These are phyloP conservation scores for Nudaria mundana DNA, from an alignment of 2,888 invertebrate genomes.

Conservation along the genomic window DNA sequence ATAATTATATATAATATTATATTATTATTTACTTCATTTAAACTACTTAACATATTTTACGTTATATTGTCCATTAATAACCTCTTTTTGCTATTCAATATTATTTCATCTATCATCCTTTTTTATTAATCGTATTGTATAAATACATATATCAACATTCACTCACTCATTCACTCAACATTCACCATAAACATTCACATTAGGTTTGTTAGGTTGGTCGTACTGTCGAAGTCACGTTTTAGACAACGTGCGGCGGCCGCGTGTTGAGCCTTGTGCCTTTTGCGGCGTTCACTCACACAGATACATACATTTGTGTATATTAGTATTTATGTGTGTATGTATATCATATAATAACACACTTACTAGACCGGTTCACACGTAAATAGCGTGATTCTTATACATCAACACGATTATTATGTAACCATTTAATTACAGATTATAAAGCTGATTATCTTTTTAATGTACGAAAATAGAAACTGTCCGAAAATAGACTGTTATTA, in stretches of 20 bases:
- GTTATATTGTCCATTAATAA: too few relatives aligned
- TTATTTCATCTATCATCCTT: not conserved
- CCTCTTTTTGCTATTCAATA: too few relatives aligned
- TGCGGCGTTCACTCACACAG: slow-evolving; percentile 38
- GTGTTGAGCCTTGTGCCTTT: slow-evolving; percentile 57
- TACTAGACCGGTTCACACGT: slow-evolving; percentile 17
- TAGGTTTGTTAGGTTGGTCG: slow-evolving; percentile 53
- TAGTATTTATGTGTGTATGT: too few relatives aligned
- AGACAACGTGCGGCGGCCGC: slow-evolving; percentile 63
- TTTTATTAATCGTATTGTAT: not conserved
- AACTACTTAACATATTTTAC: too few relatives aligned
- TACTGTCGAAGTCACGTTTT: slow-evolving; percentile 67
- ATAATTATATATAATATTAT: not conserved
- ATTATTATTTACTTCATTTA: too few relatives aligned
- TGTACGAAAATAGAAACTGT: not conserved
- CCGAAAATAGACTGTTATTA: not conserved
- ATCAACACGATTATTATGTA: too few relatives aligned
- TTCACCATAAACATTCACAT: slow-evolving; percentile 53
- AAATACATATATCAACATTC: slow-evolving; percentile 36
- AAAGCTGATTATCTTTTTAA: too few relatives aligned
- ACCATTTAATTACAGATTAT: too few relatives aligned
- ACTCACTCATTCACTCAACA: slow-evolving; percentile 8
- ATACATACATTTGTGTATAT: too few relatives aligned
- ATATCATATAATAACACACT: too few relatives aligned
- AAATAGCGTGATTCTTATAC: slow-evolving; percentile 3